A percentile compares a stretch with the other conserved stretches of the same genome.
These are phyloP conservation scores for Aphidius colemani DNA, from an alignment of 2,888 invertebrate species.

Conservation along the genomic window DNA sequence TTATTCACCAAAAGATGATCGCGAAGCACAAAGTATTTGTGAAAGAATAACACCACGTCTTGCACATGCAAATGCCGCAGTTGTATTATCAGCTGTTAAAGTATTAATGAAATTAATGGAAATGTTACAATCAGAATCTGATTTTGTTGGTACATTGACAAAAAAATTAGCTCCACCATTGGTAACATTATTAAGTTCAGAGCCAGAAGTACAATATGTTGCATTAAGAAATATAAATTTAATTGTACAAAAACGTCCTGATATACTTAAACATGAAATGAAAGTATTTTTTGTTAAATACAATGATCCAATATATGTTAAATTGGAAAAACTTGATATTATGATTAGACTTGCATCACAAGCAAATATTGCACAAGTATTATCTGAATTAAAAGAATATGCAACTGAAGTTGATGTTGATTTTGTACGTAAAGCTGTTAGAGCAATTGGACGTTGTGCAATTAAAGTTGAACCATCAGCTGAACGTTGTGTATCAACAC, in stretches of 20 bases:
- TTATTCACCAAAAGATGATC: slow-evolving; percentile 94
- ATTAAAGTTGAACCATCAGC: slow-evolving; percentile 98
- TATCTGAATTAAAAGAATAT: slow-evolving; percentile 97
- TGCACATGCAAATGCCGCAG: slow-evolving; percentile 99
- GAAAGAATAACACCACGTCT: slow-evolving; percentile 96
- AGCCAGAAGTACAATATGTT: slow-evolving; percentile 99
- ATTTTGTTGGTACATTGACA: slow-evolving; percentile 90
- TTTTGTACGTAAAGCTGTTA: slow-evolving; percentile 97
- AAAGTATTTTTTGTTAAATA: slow-evolving; percentile 99
- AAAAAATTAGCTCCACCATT: slow-evolving; percentile 99
- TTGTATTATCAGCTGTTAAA: slow-evolving; percentile 97
- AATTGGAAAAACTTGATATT: slow-evolving; percentile 97
- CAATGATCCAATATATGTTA: slow-evolving; percentile 99
- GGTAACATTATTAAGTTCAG: slow-evolving; percentile 95
- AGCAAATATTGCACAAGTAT: slow-evolving; percentile 96
- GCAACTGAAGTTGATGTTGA: slow-evolving; percentile 99
- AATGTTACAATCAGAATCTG: slow-evolving; percentile 90
- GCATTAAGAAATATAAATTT: slow-evolving; percentile 97
- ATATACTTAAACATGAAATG: slow-evolving; percentile 99
- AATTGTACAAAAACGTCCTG: slow-evolving; percentile 98
- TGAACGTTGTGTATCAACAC: slow-evolving; percentile 96
- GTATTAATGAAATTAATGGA: slow-evolving; percentile 98
- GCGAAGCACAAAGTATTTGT: slow-evolving; percentile 98
- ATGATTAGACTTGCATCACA: slow-evolving; percentile 99
- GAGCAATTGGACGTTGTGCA: slow-evolving; percentile 98